These are phyloP conservation scores for Drosophila colorata DNA, from an alignment of 2,888 invertebrate genomes.

Conservation along the genomic window DNA sequence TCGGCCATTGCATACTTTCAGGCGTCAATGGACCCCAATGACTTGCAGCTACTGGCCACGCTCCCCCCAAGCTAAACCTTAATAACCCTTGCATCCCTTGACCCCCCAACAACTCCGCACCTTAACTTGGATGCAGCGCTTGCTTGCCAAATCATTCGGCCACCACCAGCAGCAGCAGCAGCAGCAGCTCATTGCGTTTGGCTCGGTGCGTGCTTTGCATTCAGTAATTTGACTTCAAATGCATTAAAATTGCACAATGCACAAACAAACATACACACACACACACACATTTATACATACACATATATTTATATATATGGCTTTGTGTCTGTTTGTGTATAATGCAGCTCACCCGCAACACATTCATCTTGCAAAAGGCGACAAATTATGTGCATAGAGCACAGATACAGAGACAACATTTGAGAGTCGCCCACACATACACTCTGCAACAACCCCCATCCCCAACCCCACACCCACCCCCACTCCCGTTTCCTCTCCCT, in stretches of 20 bases:
- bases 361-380: slow-evolving; percentile 80
- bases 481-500: neutral
- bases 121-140: slow-evolving; percentile 11
- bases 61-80: neutral
- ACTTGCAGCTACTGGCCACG: slow-evolving; percentile 54
- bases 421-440: slow-evolving; percentile 36
- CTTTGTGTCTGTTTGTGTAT: slow-evolving; percentile 23
- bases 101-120: too few relatives aligned
- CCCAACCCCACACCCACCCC: too few relatives aligned
- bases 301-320: neutral
- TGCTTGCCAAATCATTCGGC: slow-evolving; percentile 64
- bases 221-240: slow-evolving; percentile 78
- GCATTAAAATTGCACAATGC: slow-evolving; percentile 71
- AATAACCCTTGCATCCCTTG: neutral
- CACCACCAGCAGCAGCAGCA: slow-evolving; percentile 35
- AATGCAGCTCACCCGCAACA: slow-evolving; percentile 62
- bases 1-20: slow-evolving; percentile 71
- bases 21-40: slow-evolving; percentile 79
- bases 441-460: slow-evolving; percentile 4
- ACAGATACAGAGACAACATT: slow-evolving; percentile 69
- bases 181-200: slow-evolving; percentile 54
- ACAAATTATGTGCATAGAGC: slow-evolving; percentile 76
- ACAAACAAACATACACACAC: slow-evolving; percentile 23
- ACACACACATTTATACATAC: neutral
- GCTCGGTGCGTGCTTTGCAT: slow-evolving; percentile 74